phyloP scores from a whole-genome alignment of 1,140 invertebrate species.

The Nephotettix cincticeps region DNA sequence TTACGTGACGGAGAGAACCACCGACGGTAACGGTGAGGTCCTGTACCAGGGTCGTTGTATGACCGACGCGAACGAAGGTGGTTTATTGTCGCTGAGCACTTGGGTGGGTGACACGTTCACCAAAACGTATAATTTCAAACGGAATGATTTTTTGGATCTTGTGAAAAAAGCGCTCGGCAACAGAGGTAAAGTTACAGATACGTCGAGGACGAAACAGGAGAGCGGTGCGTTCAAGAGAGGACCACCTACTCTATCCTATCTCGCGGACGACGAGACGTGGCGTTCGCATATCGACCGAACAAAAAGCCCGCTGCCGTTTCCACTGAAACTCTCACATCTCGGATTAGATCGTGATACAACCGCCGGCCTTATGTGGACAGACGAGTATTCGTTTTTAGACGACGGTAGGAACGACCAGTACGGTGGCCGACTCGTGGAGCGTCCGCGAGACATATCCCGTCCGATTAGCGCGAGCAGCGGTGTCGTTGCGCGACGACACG shows the following conservation, averaged over 20 bases:
- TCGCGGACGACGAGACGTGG: not conserved
- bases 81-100: too few species aligned
- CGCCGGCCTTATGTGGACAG: not conserved
- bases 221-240: not conserved
- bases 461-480: too few species aligned
- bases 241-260: not conserved
- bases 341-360: not conserved
- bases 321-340: not conserved
- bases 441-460: not conserved
- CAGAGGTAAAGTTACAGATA: not conserved
- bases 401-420: slow-evolving; percentile 1
- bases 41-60: too few species aligned
- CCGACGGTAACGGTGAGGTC: too few species aligned
- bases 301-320: not conserved
- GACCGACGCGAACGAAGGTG: too few species aligned
- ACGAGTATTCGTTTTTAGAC: not conserved
- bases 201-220: not conserved
- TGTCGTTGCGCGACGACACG: too few species aligned
- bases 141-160: not conserved
- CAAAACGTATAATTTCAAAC: not conserved
- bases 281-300: too few species aligned
- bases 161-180: not conserved
- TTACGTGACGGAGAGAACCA: too few species aligned
- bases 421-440: not conserved
- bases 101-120: too few species aligned